Conservation (phyloP, 2,797 vertebrate genomes). For the Xiphorhynchus erythropygius region DNA sequence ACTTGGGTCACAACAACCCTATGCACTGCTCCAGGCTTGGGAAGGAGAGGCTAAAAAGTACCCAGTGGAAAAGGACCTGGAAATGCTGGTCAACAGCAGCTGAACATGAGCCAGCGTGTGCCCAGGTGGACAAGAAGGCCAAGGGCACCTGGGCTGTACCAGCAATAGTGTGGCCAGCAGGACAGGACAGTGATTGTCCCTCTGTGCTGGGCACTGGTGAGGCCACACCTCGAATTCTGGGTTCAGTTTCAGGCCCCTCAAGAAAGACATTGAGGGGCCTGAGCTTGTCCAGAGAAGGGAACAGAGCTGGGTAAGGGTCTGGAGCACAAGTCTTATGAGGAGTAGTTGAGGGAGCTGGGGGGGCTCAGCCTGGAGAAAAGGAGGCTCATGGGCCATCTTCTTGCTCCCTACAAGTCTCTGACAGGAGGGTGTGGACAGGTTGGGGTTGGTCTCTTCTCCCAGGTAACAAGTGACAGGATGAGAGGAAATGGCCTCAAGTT, state of each 20-base stretch:
- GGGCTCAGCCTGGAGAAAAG: too few species aligned
- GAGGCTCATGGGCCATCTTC: too few species aligned
- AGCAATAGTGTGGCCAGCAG: background rate
- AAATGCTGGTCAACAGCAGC: background rate
- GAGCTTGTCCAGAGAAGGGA: too few species aligned
- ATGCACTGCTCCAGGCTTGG: background rate
- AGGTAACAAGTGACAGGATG: background rate
- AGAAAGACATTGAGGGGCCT: too few species aligned
- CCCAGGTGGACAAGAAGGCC: background rate
- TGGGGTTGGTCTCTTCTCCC: background rate
- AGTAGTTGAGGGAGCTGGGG: too few species aligned
- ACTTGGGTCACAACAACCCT: background rate
- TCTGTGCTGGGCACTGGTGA: background rate
- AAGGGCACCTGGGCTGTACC: background rate
- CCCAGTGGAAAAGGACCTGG: background rate
- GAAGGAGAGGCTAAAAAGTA: background rate
- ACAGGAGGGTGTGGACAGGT: too few species aligned
- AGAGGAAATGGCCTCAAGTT: background rate
- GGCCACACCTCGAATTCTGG: fast-evolving
- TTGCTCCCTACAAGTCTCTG: too few species aligned
- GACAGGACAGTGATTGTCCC: background rate
- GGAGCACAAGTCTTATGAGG: too few species aligned
- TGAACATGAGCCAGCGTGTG: background rate
- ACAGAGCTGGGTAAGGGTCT: too few species aligned
- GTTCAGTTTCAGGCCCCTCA: background rate